phyloP scores from a whole-genome alignment of 2,888 invertebrate species.

The Xestia sexstrigata region DNA sequence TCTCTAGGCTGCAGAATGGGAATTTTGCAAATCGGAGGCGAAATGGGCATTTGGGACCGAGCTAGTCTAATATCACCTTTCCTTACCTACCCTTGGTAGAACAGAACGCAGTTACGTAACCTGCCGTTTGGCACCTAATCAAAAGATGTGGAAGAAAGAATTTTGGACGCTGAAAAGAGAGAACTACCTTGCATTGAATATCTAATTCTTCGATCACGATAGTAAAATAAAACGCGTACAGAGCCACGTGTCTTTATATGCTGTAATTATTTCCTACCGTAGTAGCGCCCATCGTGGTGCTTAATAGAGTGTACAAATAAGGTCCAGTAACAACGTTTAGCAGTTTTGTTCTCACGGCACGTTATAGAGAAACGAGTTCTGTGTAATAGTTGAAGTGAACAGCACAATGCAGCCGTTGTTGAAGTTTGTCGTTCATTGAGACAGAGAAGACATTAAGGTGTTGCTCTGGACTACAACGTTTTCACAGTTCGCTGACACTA shows the following conservation, averaged over 20 bases:
- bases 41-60: background rate
- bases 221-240: too few species aligned
- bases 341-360: too few species aligned
- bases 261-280: conserved; percentile 16
- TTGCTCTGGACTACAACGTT: too few species aligned
- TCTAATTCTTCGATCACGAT: too few species aligned
- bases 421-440: too few species aligned
- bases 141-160: background rate
- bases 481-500: too few species aligned
- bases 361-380: too few species aligned
- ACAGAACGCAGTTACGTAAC: conserved; percentile 1
- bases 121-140: background rate
- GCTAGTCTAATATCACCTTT: conserved; percentile 21
- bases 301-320: conserved; percentile 30
- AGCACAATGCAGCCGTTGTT: too few species aligned
- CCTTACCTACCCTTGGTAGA: conserved; percentile 3
- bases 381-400: too few species aligned
- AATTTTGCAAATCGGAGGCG: conserved; percentile 9
- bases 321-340: background rate
- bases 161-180: background rate
- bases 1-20: conserved; percentile 4
- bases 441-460: too few species aligned
- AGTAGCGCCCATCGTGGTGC: background rate
- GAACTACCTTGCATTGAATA: too few species aligned
- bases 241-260: too few species aligned